Percentiles rank a stretch among this genome's conserved stretches.
Conservation (phyloP, 2,888 invertebrate species). For the Stenichneumon culpator region DNA sequence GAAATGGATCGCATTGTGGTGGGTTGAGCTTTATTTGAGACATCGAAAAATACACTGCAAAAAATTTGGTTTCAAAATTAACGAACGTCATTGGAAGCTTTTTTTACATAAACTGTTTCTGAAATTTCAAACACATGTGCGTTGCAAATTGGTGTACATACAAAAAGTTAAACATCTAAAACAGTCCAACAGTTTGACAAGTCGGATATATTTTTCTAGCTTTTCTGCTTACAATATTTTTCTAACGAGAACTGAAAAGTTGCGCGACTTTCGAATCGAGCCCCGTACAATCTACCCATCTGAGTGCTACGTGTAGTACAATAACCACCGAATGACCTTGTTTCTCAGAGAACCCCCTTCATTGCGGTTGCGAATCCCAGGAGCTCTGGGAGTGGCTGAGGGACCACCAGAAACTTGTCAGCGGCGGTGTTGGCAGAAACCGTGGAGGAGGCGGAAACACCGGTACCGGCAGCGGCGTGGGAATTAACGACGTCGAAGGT, state of each 20-base stretch:
- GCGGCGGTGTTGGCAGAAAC: constrained; percentile 86
- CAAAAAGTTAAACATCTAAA: neutral
- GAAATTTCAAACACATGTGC: too few species aligned
- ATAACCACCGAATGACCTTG: constrained; percentile 39
- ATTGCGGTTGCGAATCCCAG: constrained; percentile 96
- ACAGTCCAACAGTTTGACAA: neutral
- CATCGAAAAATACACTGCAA: too few species aligned
- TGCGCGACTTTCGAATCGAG: neutral
- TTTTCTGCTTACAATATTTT: neutral
- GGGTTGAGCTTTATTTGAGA: too few species aligned
- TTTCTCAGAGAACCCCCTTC: constrained; percentile 93
- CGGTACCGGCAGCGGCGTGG: constrained; percentile 74
- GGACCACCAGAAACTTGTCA: constrained; percentile 92
- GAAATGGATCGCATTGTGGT: too few species aligned
- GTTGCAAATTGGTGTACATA: too few species aligned
- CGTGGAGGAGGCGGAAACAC: constrained; percentile 80
- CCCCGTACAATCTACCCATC: neutral
- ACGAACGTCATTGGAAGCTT: too few species aligned
- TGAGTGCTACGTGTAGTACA: constrained; percentile 3
- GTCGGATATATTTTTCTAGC: neutral
- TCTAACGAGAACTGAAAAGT: neutral
- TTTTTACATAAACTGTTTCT: too few species aligned
- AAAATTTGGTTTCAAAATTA: too few species aligned
- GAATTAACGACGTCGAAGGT: constrained; percentile 80
- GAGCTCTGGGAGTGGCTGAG: constrained; percentile 97